Evolutionary conservation across 2,797 vertebrate genomes (phyloP), one percentile per base, ranked within the genome.

Genomic region (Craterocephalus amniculus): DNA sequence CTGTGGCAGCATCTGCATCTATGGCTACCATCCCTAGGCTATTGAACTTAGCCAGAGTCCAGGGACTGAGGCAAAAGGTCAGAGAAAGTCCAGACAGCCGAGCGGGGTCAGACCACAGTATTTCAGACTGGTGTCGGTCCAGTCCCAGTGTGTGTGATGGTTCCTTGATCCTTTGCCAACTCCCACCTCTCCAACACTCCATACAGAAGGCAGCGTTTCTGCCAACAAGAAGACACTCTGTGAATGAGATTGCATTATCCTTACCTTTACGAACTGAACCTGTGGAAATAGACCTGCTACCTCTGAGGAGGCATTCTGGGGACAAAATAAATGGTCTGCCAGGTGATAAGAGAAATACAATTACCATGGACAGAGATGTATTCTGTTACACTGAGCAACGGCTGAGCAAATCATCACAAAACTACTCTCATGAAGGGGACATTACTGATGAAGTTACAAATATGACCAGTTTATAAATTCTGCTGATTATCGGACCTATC

Each of bases 11-110:
- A 0, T 66, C 89, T 5, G 84, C 48, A 2, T 90, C 94, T 54
- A 85, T 93, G 0, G 85, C 79, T 0, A 87, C 90, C 1, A 63
- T 89, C 40, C 95, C 95, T 14, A 90, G 92, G 77, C 72, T 95
- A 63, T 52, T 95, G 31, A 91, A 91, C 58, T 90, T 94, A 35
- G 85, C 89, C n/a, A 45, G 79, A 67, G 79, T 69, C 73, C 93
- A 69, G 71, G 32, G 60, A 49, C 81, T n/a, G 60, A 87, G 76
- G 11, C 89, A 78, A 58, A 89, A 63, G 72, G 67, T 83, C 29
- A 45, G 68, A 55, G 81, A 84, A 75, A 73, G 73, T 18, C 70
- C 78, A 60, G 91, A 92, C 63, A 65, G 76, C 29, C 74, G 54
- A 0, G 18, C 78, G 43, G 29, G 80, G 68, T 89, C 91, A 0